phyloP scores from a whole-genome alignment of 1,140 invertebrate species.

The Leptinotarsa lineolata region DNA sequence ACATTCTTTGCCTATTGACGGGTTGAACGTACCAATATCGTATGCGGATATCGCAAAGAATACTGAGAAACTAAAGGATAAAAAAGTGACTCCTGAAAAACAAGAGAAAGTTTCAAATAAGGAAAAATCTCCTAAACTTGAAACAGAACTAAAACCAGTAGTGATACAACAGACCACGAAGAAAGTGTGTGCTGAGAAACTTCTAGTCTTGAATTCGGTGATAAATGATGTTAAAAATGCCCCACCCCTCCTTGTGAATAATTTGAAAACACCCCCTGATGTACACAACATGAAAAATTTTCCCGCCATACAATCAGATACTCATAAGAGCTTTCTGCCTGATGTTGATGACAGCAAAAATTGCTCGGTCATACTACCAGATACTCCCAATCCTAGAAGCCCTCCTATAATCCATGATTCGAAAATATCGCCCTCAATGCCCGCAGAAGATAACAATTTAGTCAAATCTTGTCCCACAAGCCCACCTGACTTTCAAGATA shows the following conservation, averaged over 20 bases:
- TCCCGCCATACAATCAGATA: conserved; percentile 42
- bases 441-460: not conserved
- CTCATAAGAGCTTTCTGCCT: not conserved
- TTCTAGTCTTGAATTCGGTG: conserved; percentile 8
- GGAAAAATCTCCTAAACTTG: conserved; percentile 30
- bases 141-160: conserved; percentile 15
- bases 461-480: not conserved
- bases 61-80: conserved; percentile 32
- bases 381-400: not conserved
- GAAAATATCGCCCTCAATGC: not conserved
- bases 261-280: conserved; percentile 34
- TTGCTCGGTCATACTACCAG: not conserved
- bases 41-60: conserved; percentile 76
- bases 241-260: not conserved
- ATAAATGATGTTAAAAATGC: conserved; percentile 20
- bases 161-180: conserved; percentile 4
- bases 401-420: conserved; percentile 20
- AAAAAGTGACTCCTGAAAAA: conserved; percentile 23
- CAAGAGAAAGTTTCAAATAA: conserved; percentile 23
- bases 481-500: conserved; percentile 25
- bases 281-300: conserved; percentile 47
- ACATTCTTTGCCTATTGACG: conserved; percentile 69
- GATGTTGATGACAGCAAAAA: conserved; percentile 11
- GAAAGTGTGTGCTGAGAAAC: not conserved
- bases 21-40: conserved; percentile 65